Evolutionary conservation across 2,888 invertebrate genomes (phyloP), one percentile per base, ranked within the genome.

Genomic region (Disparrhopalites patrizii): DNA sequence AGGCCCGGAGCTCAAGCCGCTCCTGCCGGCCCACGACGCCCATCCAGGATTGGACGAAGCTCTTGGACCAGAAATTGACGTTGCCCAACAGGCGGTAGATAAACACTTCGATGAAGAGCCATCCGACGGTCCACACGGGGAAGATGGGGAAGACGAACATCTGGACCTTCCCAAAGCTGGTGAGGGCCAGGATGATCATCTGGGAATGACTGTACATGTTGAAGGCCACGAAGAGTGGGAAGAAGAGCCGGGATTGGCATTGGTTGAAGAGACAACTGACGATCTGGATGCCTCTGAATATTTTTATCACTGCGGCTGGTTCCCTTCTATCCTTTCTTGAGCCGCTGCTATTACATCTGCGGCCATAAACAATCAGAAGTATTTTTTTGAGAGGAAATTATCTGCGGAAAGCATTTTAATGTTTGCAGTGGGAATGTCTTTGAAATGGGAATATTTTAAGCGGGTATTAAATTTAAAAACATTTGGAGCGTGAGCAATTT

Each of bases 41-140:
- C 27, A 18, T 40, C 57, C 57, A 57, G 8, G 57, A 57, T 25
- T 27, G 23, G 7, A 57, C 57, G 43, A 40, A 57, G 15, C 1
- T 57, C 27, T 28, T 27, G 8, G 57, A 57, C n/a, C 27, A 7
- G 28, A 43, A 28, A 23, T 57, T 57, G 2, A 57, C 27, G 1
- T 13, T 27, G n/a, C 57, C 57, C 40, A 57, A 27, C 10, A 40
- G 27, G n/a, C 15, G 40, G 43, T 57, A 57, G 28, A 57, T 2
- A 13, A 28, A n/a, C 1, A 3, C 4, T 27, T 57, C 47, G 23
- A 47, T 5, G 3, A 10, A n/a, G 8, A 47, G 8, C 8, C 23
- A 47, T 23, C 20, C 5, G 4, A 47, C 13, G 3, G 47, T 25
- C 47, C 47, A 47, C 1, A 57, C 5, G 2, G 43, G 38, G 30